phyloP scores from a whole-genome alignment of 53 echinoderm and acorn worm genomes.

The Astropecten irregularis region DNA sequence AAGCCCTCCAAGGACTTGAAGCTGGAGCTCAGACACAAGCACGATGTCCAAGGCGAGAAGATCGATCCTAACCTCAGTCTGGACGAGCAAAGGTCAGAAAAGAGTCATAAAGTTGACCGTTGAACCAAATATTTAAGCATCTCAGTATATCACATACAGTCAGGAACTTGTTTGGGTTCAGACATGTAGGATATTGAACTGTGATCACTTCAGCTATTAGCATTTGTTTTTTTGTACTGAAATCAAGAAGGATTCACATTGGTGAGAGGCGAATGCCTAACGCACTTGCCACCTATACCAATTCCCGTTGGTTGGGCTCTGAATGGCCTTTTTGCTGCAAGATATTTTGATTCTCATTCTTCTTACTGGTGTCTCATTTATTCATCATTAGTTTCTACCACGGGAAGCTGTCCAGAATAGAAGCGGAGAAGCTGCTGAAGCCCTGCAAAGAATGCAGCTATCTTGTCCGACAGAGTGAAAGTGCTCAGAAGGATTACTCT shows the following conservation, averaged over 20 bases:
- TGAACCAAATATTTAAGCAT: no score
- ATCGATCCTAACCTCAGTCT: slow-evolving; percentile 78
- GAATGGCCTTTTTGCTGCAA: no score
- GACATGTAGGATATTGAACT: no score
- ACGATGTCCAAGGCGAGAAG: slow-evolving; percentile 65
- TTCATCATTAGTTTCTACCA: slow-evolving; percentile 99
- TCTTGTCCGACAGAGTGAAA: slow-evolving; percentile 95
- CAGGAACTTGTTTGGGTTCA: no score
- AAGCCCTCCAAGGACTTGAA: slow-evolving; percentile 70
- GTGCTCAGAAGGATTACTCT: slow-evolving; percentile 92
- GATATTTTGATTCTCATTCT: no score
- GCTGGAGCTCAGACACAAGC: slow-evolving; percentile 77
- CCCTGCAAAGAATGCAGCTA: slow-evolving; percentile 88
- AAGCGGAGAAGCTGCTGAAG: slow-evolving; percentile 93
- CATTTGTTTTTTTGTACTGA: background rate
- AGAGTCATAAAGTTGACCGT: slow-evolving; percentile 46
- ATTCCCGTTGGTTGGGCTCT: no score
- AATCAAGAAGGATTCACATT: no score
- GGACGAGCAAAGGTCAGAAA: slow-evolving; percentile 86
- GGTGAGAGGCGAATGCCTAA: no score
- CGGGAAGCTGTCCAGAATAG: slow-evolving; percentile 93
- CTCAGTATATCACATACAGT: no score
- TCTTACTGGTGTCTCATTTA: no score
- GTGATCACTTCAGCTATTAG: no score
- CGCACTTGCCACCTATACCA: no score